Conservation (phyloP, 2,888 invertebrate genomes). For the Andricus curvator region DNA sequence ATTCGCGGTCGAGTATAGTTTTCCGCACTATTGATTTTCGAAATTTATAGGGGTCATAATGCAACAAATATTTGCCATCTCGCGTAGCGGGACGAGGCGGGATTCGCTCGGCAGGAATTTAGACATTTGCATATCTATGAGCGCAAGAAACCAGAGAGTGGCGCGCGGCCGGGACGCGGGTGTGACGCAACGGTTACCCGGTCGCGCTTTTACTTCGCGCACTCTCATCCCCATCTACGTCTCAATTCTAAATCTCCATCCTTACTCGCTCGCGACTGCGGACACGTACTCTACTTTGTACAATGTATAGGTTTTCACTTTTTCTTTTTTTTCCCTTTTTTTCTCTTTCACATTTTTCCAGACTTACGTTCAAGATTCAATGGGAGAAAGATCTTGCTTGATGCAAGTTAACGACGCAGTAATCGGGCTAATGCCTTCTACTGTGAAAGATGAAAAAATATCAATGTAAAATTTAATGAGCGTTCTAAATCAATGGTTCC, state of each 20-base stretch:
- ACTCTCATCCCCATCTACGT: background rate
- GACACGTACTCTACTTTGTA: slow-evolving; percentile 40
- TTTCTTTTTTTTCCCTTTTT: background rate
- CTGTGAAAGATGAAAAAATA: too few relatives aligned
- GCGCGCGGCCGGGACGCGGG: background rate
- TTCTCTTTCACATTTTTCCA: background rate
- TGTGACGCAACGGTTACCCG: slow-evolving; percentile 25
- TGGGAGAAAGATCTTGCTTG: background rate
- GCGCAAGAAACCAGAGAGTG: slow-evolving; percentile 44
- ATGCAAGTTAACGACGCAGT: too few relatives aligned
- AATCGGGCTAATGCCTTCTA: too few relatives aligned
- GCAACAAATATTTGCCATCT: slow-evolving; percentile 53
- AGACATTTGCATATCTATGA: slow-evolving; percentile 51
- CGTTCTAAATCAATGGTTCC: too few relatives aligned
- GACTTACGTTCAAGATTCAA: background rate
- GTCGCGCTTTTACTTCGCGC: background rate
- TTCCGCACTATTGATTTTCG: slow-evolving; percentile 48
- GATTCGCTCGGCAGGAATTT: slow-evolving; percentile 41
- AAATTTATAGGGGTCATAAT: slow-evolving; percentile 49
- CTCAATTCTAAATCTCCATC: slow-evolving; percentile 32
- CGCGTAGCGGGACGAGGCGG: slow-evolving; percentile 27
- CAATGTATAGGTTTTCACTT: slow-evolving; percentile 36
- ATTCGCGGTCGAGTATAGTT: slow-evolving; percentile 39
- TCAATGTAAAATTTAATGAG: too few relatives aligned
- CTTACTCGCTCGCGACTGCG: slow-evolving; percentile 19